These are phyloP conservation scores for Lysandra bellargus DNA, from an alignment of 2,888 invertebrate genomes.

Conservation along the genomic window DNA sequence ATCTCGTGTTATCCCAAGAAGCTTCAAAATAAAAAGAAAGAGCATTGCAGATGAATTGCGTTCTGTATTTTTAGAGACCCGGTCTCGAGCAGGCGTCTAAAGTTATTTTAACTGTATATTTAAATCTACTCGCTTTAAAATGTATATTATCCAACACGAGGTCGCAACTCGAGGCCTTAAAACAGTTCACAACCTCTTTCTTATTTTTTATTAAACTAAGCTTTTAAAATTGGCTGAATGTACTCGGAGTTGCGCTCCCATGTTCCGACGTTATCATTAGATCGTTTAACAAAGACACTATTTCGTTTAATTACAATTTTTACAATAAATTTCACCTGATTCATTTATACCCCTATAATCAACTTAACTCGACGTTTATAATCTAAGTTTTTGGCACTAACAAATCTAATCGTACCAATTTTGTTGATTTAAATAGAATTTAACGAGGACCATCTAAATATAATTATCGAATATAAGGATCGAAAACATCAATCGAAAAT, in stretches of 20 bases:
- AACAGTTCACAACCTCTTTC: slow-evolving; percentile 75
- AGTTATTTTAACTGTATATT: slow-evolving; percentile 60
- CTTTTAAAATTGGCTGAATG: slow-evolving; percentile 73
- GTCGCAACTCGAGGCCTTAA: slow-evolving; percentile 60
- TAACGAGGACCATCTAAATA: slow-evolving; percentile 35
- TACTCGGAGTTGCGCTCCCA: slow-evolving; percentile 59
- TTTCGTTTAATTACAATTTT: slow-evolving; percentile 71
- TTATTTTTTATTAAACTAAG: slow-evolving; percentile 65
- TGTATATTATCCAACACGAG: slow-evolving; percentile 63
- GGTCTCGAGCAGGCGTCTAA: slow-evolving; percentile 68
- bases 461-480: slow-evolving; percentile 31
- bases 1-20: not conserved
- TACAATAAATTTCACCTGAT: slow-evolving; percentile 65
- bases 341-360: slow-evolving; percentile 70
- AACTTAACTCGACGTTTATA: slow-evolving; percentile 72
- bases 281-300: slow-evolving; percentile 73
- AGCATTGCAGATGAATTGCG: slow-evolving; percentile 51
- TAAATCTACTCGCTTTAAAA: slow-evolving; percentile 59
- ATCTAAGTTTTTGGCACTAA: slow-evolving; percentile 78
- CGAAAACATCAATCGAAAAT: slow-evolving; percentile 29
- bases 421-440: slow-evolving; percentile 51
- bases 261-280: slow-evolving; percentile 58
- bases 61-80: slow-evolving; percentile 63
- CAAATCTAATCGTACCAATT: slow-evolving; percentile 69
- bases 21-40: slow-evolving; percentile 38